phyloP scores from a whole-genome alignment of 1,140 invertebrate species.

The Saccostrea glomerata region DNA sequence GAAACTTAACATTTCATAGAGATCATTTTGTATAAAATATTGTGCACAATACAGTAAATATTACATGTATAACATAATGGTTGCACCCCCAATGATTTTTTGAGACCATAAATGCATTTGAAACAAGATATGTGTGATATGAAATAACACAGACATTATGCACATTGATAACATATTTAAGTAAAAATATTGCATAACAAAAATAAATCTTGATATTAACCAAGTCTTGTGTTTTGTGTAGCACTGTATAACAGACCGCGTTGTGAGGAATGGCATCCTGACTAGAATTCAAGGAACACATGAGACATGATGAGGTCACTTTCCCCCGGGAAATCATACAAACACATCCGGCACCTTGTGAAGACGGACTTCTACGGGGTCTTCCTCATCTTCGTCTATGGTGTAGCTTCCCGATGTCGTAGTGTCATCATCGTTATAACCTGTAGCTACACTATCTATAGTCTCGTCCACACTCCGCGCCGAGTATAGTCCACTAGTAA shows the following conservation, averaged over 20 bases:
- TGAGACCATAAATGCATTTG: background rate
- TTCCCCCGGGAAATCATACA: slow-evolving; percentile 31
- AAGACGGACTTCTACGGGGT: slow-evolving; percentile 49
- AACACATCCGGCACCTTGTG: slow-evolving; percentile 57
- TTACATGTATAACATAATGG: background rate
- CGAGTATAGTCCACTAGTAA: slow-evolving; percentile 49
- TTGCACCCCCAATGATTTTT: background rate
- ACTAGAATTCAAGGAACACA: slow-evolving; percentile 33
- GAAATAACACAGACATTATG: background rate
- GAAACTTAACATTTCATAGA: background rate
- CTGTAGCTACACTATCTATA: slow-evolving; percentile 61
- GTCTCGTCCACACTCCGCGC: slow-evolving; percentile 60
- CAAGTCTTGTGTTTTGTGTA: slow-evolving; percentile 31
- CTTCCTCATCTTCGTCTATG: slow-evolving; percentile 61
- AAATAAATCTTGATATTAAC: background rate
- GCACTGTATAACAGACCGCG: background rate
- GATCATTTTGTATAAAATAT: background rate
- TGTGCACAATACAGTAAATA: too few relatives aligned
- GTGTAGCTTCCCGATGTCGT: slow-evolving; percentile 68
- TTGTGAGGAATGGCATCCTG: slow-evolving; percentile 15
- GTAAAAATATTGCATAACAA: slow-evolving; percentile 35
- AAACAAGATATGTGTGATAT: background rate
- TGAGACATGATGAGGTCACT: background rate
- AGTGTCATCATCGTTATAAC: slow-evolving; percentile 66
- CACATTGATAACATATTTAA: background rate